Conservation (phyloP, 53 echinoderm and acorn worm species). For the Holothuria scabra region DNA sequence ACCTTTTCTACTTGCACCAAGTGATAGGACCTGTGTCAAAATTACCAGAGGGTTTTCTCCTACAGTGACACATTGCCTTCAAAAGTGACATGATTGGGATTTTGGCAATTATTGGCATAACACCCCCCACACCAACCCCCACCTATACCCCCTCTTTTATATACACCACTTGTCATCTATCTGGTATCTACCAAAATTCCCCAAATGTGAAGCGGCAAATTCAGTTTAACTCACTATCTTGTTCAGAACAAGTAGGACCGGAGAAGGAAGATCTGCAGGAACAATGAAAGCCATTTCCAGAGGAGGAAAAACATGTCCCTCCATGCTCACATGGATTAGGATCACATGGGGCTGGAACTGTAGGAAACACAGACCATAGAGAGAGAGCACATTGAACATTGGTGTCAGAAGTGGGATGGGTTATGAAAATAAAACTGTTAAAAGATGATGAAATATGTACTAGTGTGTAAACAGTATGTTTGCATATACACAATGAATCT, state of each 20-base stretch:
- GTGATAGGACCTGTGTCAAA: too few species aligned
- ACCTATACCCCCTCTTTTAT: neutral
- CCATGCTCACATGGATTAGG: constrained; percentile 61
- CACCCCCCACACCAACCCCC: neutral
- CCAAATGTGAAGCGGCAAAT: too few species aligned
- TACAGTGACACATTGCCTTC: too few species aligned
- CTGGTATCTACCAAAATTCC: too few species aligned
- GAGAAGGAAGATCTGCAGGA: constrained; percentile 39
- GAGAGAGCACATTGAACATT: too few species aligned
- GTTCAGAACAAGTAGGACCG: constrained; percentile 8
- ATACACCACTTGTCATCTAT: neutral
- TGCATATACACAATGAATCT: too few species aligned
- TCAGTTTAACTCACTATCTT: neutral
- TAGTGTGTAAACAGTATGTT: too few species aligned
- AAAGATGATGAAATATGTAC: neutral
- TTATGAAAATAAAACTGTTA: neutral
- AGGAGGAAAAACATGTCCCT: constrained; percentile 48
- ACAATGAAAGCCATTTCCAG: constrained; percentile 35
- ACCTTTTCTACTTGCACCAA: too few species aligned
- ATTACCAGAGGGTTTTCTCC: too few species aligned
- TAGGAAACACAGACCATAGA: neutral
- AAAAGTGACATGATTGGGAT: too few species aligned
- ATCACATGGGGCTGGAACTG: constrained; percentile 34
- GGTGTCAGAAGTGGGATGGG: too few species aligned
- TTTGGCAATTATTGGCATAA: too few species aligned